These are phyloP conservation scores for Maconellicoccus hirsutus DNA, from an alignment of 1,140 invertebrate genomes.

Conservation along the genomic window DNA sequence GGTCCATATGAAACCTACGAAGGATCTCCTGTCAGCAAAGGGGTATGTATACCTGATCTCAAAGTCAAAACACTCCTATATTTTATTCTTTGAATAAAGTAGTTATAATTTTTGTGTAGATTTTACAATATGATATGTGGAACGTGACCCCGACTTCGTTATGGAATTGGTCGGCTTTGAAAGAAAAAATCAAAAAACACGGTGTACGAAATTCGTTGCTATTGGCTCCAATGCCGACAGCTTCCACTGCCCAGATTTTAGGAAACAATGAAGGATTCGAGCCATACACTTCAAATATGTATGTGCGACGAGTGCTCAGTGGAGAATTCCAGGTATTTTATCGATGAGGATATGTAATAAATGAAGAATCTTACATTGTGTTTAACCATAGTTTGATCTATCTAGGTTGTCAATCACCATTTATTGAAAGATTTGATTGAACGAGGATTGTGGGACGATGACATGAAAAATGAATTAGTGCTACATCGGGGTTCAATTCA, in stretches of 20 bases:
- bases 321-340: slow-evolving; percentile 50
- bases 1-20: slow-evolving; percentile 86
- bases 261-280: slow-evolving; percentile 99
- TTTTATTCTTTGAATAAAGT: slow-evolving; percentile 12
- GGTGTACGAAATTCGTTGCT: slow-evolving; percentile 91
- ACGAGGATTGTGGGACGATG: slow-evolving; percentile 79
- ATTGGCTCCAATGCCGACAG: slow-evolving; percentile 96
- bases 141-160: slow-evolving; percentile 71
- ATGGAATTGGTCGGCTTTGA: slow-evolving; percentile 81
- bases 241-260: slow-evolving; percentile 96
- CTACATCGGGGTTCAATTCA: slow-evolving; percentile 85
- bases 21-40: slow-evolving; percentile 87
- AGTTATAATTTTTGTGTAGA: slow-evolving; percentile 34
- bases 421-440: slow-evolving; percentile 87
- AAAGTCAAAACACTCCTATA: neutral
- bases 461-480: slow-evolving; percentile 94
- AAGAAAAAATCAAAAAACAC: slow-evolving; percentile 75
- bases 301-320: slow-evolving; percentile 66
- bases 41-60: slow-evolving; percentile 34
- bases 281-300: slow-evolving; percentile 96
- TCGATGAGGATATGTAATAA: neutral
- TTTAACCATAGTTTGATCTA: slow-evolving; percentile 29
- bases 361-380: neutral
- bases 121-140: slow-evolving; percentile 99
- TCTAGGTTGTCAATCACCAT: slow-evolving; percentile 93